Conservation (phyloP, 1,140 invertebrate genomes). For the Globodera ellingtonae region DNA sequence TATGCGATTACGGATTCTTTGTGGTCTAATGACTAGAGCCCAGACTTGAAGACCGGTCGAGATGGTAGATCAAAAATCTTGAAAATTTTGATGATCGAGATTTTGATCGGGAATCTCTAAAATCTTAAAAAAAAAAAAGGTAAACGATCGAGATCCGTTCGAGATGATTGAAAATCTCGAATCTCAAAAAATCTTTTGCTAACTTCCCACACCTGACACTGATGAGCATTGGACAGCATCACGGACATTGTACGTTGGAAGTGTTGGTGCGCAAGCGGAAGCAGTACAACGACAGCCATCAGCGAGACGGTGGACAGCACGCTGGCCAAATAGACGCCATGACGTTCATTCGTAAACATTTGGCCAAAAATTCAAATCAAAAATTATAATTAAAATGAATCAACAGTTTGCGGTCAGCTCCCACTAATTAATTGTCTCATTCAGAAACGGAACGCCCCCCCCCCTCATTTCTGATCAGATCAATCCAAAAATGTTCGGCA, state of each 20-base stretch:
- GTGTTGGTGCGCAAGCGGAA: constrained; percentile 54
- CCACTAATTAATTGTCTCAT: too few species aligned
- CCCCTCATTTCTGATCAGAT: too few species aligned
- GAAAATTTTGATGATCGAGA: background rate
- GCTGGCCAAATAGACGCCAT: constrained; percentile 26
- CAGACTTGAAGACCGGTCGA: background rate
- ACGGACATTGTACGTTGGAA: constrained; percentile 47
- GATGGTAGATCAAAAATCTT: too few species aligned
- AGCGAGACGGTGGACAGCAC: constrained; percentile 39
- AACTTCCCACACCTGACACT: constrained; percentile 45
- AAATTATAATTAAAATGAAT: too few species aligned
- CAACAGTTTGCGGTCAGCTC: too few species aligned
- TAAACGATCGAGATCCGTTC: background rate
- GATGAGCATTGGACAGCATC: constrained; percentile 50
- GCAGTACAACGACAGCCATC: constrained; percentile 48
- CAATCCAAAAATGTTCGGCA: too few species aligned
- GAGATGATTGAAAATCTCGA: background rate
- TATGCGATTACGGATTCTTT: too few species aligned
- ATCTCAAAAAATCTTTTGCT: background rate
- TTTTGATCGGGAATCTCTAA: background rate
- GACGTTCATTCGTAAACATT: background rate
- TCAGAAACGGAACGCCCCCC: too few species aligned
- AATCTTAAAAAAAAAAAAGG: too few species aligned
- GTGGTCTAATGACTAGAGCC: background rate
- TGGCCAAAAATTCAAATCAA: too few species aligned